Evolutionary conservation across 2,113 vertebrate genomes (phyloP).

Genomic region (Herpetotheres cachinnans): DNA sequence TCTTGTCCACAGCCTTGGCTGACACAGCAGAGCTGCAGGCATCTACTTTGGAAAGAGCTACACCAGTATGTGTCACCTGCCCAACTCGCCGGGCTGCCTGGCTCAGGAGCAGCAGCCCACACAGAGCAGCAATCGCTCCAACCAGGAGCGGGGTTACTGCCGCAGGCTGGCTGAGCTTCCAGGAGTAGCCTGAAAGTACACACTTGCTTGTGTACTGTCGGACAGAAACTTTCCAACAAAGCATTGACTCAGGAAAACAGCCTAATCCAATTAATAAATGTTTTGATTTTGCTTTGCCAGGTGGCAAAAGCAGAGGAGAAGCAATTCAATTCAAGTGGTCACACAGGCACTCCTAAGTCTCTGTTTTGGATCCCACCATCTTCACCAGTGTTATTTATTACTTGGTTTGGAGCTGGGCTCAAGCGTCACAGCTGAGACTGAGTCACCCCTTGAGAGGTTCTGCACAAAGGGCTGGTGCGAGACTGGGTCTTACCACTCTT

Average conservation of each 20-base stretch:
- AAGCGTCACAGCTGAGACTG: neutral
- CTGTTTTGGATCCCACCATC: neutral
- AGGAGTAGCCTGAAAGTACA: neutral
- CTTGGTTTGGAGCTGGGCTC: neutral
- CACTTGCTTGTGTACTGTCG: neutral
- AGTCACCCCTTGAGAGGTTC: neutral
- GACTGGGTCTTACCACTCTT: neutral
- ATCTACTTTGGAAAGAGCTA: neutral
- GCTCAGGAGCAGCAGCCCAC: neutral
- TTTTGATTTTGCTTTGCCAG: neutral
- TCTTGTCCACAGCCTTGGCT: neutral
- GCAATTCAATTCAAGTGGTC: neutral
- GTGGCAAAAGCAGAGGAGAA: neutral
- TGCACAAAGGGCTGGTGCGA: neutral
- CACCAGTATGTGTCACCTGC: neutral
- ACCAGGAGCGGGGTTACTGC: rapidly evolving
- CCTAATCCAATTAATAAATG: neutral
- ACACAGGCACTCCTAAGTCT: too few species aligned
- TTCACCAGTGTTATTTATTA: neutral
- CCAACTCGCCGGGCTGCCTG: rapidly evolving
- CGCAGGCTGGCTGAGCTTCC: neutral
- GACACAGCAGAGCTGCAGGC: neutral
- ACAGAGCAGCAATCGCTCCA: rapidly evolving
- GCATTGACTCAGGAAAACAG: neutral
- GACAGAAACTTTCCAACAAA: neutral